Evolutionary conservation across 35 echinoderm and acorn worm species (phyloP), one percentile per base, ranked within the genome.

Genomic region (Heliocidaris tuberculata): DNA sequence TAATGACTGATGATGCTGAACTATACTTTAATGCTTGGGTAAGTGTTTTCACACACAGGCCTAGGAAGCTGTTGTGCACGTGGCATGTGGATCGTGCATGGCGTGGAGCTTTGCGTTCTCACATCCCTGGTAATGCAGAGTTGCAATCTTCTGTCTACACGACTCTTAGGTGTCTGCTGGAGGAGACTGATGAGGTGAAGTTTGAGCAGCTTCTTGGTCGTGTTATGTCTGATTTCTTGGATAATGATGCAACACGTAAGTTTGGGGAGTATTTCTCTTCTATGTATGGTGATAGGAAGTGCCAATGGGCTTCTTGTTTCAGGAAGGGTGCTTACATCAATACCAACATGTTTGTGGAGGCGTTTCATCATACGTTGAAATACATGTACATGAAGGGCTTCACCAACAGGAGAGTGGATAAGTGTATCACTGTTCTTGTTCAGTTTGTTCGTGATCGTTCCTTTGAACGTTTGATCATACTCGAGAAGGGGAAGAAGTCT

Each of bases 381-480:
- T 50, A 92, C 48, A 50, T 92, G 8, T 92, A 92, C 90, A 92
- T 92, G 90, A 92, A 92, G 27, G 90, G 90, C 5, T 92, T 92
- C 4, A 48, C 27, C 47, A 92, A 92, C n/a, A 4, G 48, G 9
- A 49, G 48, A 31, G 90, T 92, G 2, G 90, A 92, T 48, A 92
- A 92, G 42, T 92, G 90, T 49, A 29, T 92, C 15, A 92, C 2
- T 29, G 1, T 92, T 15, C 90, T 92, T 7, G 49, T 49, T 1
- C 42, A 92, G 49, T 92, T 8, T 92, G 90, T 50, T 9, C 11
- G 49, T 1, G 90, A 92, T 92, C 9, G 27, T n/a, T 35, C 10
- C 6, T 92, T 92, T 17, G 48, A 90, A 29, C 3, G 42, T 4
- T 31, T 90, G 31, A 17, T 6, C 17, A 90, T 8, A 19, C 88